Evolutionary conservation across 1,140 invertebrate genomes (phyloP).

Genomic region (Zaprionus capensis): DNA sequence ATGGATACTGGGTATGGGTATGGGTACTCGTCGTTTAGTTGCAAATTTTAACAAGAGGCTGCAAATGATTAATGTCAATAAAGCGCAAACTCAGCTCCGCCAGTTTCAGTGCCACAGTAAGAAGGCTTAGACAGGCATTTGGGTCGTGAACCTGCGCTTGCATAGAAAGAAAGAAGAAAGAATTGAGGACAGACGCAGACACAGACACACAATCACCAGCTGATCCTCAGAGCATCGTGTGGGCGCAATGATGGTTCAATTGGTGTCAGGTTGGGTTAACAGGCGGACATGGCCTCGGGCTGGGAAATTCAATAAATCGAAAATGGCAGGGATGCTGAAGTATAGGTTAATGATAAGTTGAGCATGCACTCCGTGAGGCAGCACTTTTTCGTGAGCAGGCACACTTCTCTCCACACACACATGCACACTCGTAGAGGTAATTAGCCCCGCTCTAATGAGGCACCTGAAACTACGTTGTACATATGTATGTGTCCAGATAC

Average conservation of each 20-base stretch:
- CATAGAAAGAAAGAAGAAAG: constrained; percentile 31
- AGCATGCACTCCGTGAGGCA: constrained; percentile 42
- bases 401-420: constrained; percentile 37
- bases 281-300: neutral
- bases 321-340: constrained; percentile 43
- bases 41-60: constrained; percentile 74
- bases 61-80: constrained; percentile 81
- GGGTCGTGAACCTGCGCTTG: constrained; percentile 69
- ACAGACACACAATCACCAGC: neutral
- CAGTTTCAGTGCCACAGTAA: constrained; percentile 37
- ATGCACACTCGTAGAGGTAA: constrained; percentile 40
- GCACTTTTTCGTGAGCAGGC: constrained; percentile 38
- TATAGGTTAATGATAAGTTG: constrained; percentile 18
- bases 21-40: constrained; percentile 54
- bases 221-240: constrained; percentile 70
- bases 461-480: constrained; percentile 35
- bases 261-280: constrained; percentile 48
- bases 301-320: constrained; percentile 60
- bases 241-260: constrained; percentile 69
- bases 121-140: constrained; percentile 45
- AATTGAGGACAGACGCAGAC: constrained; percentile 63
- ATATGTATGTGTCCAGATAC: constrained; percentile 23
- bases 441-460: constrained; percentile 68
- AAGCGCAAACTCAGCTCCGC: constrained; percentile 39
- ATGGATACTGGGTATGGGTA: neutral